Evolutionary conservation across 2,797 vertebrate species (phyloP).

Genomic region (Triplophysa yarkandensis): DNA sequence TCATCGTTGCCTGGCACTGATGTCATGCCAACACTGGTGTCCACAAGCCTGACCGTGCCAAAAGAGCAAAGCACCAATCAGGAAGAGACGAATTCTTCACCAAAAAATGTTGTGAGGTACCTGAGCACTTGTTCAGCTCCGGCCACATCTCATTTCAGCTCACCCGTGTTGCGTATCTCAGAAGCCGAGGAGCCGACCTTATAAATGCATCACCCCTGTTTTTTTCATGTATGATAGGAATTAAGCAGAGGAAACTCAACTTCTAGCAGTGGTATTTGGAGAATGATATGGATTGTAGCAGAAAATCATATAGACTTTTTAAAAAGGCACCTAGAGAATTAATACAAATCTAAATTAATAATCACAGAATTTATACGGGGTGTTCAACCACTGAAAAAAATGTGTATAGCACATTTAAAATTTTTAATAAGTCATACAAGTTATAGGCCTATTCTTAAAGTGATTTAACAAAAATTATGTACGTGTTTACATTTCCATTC

Average conservation of each 20-base stretch:
- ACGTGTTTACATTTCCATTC: background rate
- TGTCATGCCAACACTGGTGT: constrained; percentile 44
- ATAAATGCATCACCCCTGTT: background rate
- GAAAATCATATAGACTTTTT: background rate
- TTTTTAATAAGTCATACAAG: too few species aligned
- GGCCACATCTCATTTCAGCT: constrained; percentile 74
- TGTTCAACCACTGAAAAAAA: too few species aligned
- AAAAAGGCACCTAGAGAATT: too few species aligned
- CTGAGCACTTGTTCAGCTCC: constrained; percentile 54
- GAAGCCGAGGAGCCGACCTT: constrained; percentile 35
- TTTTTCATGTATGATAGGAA: too few species aligned
- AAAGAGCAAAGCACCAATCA: constrained; percentile 66
- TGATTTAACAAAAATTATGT: background rate
- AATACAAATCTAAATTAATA: background rate
- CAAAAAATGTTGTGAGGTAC: constrained; percentile 64
- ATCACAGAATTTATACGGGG: background rate
- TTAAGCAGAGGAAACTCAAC: too few species aligned
- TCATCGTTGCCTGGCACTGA: constrained; percentile 66
- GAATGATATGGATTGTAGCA: background rate
- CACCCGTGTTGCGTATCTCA: constrained; percentile 77
- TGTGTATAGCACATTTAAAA: too few species aligned
- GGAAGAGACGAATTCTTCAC: constrained; percentile 66
- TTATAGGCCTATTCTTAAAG: too few species aligned
- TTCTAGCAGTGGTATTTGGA: background rate
- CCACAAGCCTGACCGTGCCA: constrained; percentile 63